Evolutionary conservation across 1,140 invertebrate species (phyloP), one percentile per base, ranked within the genome.

Genomic region (Caenorhabditis briggsae): DNA sequence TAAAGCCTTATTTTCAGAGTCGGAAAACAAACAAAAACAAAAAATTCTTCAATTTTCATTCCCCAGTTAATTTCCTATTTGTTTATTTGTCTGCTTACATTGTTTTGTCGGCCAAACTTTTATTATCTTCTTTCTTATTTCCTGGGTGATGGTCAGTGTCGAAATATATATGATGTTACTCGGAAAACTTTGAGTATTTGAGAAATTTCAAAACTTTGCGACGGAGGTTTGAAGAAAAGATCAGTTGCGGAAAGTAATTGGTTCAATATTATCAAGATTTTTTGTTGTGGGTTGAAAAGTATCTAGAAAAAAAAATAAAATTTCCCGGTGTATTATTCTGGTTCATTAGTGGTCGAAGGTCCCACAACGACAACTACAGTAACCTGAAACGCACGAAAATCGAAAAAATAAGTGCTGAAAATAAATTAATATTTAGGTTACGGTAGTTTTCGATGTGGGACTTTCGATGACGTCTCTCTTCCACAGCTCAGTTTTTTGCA

Each of bases 91-190:
- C 20, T 43, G 11, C 11, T 70, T 70, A 43, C 64, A 43, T 70
- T 70, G 64, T 70, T 46, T 70, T 70, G 16, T 46, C 33, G 64
- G 64, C 46, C 64, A 70, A 23, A n/a, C 2, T 70, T 25, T 70
- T 18, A 25, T 70, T 14, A 9, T 18, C 46, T 64, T 64, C 3
- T 61, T 25, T 46, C 64, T 70, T 70, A 6, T 46, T 65, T 25
- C 23, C 12, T n/a, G 2, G 46, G 18, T 20, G 18, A 78, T 33
- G 70, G 70, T 78, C 70, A 78, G 33, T 70, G 43, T 43, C 3
- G 41, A 70, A 8, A 70, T 33, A 70, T n/a, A 70, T 11, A 70
- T 25, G 18, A 16, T 25, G 41, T 43, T 7, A 43, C 25, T 64
- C 23, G 65, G 11, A 53, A n/a, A 78, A 78, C 23, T 48, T 23